Percentiles rank a stretch among this genome's conserved stretches.
phyloP scores from a whole-genome alignment of 2,797 vertebrate genomes.

The Pangasius macronema region DNA sequence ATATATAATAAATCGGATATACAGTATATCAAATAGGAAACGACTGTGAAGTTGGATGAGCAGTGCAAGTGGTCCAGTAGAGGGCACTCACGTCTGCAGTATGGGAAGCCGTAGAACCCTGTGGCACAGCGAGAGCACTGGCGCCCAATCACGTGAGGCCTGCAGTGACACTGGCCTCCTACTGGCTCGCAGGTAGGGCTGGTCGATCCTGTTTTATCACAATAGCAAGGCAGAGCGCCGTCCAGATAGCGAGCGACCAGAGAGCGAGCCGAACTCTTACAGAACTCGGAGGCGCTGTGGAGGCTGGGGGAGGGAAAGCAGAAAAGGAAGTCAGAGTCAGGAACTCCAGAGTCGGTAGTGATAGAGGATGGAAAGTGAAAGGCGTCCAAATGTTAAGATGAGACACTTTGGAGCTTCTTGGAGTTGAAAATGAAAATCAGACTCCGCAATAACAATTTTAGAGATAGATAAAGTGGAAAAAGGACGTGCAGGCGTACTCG shows the following conservation, averaged over 20 bases:
- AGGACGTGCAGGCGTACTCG: constrained; percentile 76
- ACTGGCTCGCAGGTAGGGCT: constrained; percentile 72
- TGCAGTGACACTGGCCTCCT: constrained; percentile 89
- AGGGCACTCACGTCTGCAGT: constrained; percentile 83
- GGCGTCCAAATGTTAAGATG: neutral
- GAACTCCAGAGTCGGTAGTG: neutral
- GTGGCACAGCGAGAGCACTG: constrained; percentile 85
- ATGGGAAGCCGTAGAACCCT: constrained; percentile 88
- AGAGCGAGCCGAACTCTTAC: constrained; percentile 80
- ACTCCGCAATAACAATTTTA: neutral
- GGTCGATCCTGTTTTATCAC: constrained; percentile 75
- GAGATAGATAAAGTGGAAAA: neutral
- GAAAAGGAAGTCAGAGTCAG: neutral
- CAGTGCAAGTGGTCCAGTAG: neutral
- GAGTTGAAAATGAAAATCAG: neutral
- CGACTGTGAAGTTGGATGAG: neutral
- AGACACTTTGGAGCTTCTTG: neutral
- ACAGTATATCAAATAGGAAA: neutral
- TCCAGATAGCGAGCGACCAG: constrained; percentile 84
- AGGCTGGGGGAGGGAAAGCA: constrained; percentile 70
- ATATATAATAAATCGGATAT: neutral
- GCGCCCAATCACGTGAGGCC: constrained; percentile 79
- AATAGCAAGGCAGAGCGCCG: constrained; percentile 84
- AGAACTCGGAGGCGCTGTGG: constrained; percentile 79
- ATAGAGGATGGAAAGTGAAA: neutral